Conservation (phyloP, 2,113 vertebrate genomes). For the Tinamus guttatus region DNA sequence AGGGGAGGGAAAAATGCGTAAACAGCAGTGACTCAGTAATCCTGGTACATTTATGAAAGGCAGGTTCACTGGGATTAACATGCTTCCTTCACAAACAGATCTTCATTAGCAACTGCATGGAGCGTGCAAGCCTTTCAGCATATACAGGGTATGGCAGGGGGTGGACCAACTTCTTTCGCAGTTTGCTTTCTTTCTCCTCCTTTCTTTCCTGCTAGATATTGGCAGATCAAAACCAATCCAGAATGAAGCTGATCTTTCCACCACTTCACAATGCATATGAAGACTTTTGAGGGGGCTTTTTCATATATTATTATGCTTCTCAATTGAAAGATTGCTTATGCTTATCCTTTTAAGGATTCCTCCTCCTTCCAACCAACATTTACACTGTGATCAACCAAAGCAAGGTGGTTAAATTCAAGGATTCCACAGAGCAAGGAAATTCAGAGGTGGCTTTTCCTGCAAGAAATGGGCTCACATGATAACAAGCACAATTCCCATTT, state of each 20-base stretch:
- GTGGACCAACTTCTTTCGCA: neutral
- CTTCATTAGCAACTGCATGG: neutral
- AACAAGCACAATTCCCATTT: neutral
- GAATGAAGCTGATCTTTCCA: slow-evolving; percentile 26
- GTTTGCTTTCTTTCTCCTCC: neutral
- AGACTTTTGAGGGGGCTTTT: neutral
- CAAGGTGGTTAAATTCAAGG: slow-evolving; percentile 10
- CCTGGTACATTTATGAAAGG: neutral
- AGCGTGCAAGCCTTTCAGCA: neutral
- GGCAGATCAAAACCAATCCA: neutral
- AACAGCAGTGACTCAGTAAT: slow-evolving; percentile 24
- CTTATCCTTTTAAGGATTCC: slow-evolving; percentile 48
- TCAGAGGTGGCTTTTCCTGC: neutral
- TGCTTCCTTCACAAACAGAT: slow-evolving; percentile 2
- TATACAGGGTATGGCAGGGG: neutral
- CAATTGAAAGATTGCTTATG: slow-evolving; percentile 38
- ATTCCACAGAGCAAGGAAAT: slow-evolving; percentile 10
- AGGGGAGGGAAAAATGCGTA: slow-evolving; percentile 36
- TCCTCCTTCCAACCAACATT: neutral
- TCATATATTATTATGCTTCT: slow-evolving; percentile 11
- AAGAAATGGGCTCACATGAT: neutral
- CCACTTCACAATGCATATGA: neutral
- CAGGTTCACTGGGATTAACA: neutral
- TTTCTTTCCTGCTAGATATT: neutral
- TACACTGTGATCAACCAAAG: slow-evolving; percentile 14